phyloP scores from a whole-genome alignment of 2,113 vertebrate species.

The Excalfactoria chinensis region DNA sequence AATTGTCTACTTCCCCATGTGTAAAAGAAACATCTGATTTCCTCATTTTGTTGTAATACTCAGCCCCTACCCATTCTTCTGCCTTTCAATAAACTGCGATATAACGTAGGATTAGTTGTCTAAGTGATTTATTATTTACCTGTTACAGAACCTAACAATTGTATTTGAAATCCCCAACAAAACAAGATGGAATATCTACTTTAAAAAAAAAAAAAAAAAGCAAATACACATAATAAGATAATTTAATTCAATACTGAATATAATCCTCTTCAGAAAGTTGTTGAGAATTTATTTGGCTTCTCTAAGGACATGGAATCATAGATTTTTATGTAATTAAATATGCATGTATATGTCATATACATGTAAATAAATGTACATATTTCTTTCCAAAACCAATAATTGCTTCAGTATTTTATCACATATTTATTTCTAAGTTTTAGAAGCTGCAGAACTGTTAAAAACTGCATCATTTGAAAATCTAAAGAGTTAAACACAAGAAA shows the following conservation, averaged over 20 bases:
- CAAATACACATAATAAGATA: too few species aligned
- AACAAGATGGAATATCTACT: not conserved
- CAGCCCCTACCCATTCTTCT: not conserved
- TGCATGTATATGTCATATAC: not conserved
- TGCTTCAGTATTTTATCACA: not conserved
- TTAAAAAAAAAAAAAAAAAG: too few species aligned
- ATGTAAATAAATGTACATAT: not conserved
- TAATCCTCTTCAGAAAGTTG: not conserved
- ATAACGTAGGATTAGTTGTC: too few species aligned
- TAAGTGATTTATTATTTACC: not conserved
- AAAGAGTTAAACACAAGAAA: not conserved
- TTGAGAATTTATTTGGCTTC: not conserved
- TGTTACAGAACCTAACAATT: not conserved
- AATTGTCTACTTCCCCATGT: not conserved
- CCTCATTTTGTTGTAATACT: not conserved
- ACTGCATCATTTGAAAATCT: too few species aligned
- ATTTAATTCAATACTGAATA: not conserved
- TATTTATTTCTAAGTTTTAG: not conserved
- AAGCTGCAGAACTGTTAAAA: not conserved
- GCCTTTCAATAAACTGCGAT: not conserved
- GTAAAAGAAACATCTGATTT: not conserved
- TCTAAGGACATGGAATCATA: too few species aligned
- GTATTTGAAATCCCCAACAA: not conserved
- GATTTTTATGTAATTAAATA: not conserved
- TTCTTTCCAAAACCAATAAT: not conserved